Evolutionary conservation across 2,888 invertebrate genomes (phyloP).

Genomic region (Mycogona germanica): DNA sequence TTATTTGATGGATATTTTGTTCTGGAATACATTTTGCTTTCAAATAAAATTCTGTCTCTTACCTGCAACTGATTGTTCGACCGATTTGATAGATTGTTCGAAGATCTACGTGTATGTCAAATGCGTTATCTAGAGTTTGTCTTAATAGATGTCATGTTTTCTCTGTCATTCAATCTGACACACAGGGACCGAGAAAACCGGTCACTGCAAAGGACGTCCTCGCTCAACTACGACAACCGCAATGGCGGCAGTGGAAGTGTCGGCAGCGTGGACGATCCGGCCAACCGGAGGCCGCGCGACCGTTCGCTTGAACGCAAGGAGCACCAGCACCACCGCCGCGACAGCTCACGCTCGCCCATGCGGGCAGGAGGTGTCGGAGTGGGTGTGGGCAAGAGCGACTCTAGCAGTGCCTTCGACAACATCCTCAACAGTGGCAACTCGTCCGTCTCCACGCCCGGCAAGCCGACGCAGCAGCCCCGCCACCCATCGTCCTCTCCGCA

Average conservation of each 20-base stretch:
- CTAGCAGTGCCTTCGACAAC: constrained; percentile 22
- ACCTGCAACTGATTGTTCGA: background rate
- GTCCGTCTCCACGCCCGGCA: background rate
- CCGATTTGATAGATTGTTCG: background rate
- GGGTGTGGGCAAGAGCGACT: constrained; percentile 8
- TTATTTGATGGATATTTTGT: too few species aligned
- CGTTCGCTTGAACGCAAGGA: constrained; percentile 8
- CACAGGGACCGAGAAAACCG: constrained; percentile 20
- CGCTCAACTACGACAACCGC: constrained; percentile 16
- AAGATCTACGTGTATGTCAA: too few species aligned
- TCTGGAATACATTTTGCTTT: too few species aligned
- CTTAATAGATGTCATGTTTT: background rate
- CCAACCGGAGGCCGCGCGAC: constrained; percentile 5
- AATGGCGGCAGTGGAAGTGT: too few species aligned
- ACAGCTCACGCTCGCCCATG: constrained; percentile 19
- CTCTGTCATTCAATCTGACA: too few species aligned
- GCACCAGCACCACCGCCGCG: too few species aligned
- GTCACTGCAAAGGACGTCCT: constrained; percentile 16
- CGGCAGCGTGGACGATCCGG: constrained; percentile 16
- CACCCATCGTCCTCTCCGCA: constrained; percentile 1
- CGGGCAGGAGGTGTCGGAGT: background rate
- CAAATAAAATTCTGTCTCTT: background rate
- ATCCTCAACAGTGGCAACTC: constrained; percentile 13
- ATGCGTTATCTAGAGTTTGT: background rate
- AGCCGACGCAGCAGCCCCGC: background rate